Evolutionary conservation across 2,113 vertebrate species (phyloP).

Genomic region (Natator depressus): DNA sequence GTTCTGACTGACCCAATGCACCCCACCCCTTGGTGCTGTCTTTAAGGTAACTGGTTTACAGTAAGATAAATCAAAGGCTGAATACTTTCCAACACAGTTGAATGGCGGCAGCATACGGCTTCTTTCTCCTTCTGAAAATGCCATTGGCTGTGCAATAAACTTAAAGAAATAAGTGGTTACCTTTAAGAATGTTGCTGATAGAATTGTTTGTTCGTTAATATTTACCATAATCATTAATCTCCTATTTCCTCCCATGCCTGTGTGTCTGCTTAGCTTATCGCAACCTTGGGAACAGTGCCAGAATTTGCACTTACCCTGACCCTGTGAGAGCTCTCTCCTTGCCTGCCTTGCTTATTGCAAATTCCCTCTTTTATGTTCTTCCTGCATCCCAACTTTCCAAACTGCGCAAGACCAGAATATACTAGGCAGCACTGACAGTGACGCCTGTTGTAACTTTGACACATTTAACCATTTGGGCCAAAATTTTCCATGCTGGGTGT

Average conservation of each 20-base stretch:
- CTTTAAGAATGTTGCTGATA: neutral
- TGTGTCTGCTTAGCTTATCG: neutral
- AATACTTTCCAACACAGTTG: too few relatives aligned
- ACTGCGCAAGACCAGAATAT: neutral
- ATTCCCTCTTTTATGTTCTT: neutral
- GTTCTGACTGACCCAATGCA: too few relatives aligned
- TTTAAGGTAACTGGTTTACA: neutral
- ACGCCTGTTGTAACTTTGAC: neutral
- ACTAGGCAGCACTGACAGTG: neutral
- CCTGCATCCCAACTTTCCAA: neutral
- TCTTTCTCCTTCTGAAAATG: neutral
- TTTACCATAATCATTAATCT: neutral
- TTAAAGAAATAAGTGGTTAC: neutral
- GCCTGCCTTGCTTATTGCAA: neutral
- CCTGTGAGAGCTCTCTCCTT: neutral
- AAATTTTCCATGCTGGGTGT: neutral
- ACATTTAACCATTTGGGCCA: neutral
- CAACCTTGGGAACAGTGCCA: neutral
- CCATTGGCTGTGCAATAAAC: neutral
- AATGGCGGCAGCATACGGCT: neutral
- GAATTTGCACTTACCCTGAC: neutral
- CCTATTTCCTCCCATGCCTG: neutral
- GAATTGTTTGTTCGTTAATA: neutral
- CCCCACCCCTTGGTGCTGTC: neutral
- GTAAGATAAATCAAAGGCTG: neutral